phyloP scores from a whole-genome alignment of 2,888 invertebrate species.

The Zygaena filipendulae region DNA sequence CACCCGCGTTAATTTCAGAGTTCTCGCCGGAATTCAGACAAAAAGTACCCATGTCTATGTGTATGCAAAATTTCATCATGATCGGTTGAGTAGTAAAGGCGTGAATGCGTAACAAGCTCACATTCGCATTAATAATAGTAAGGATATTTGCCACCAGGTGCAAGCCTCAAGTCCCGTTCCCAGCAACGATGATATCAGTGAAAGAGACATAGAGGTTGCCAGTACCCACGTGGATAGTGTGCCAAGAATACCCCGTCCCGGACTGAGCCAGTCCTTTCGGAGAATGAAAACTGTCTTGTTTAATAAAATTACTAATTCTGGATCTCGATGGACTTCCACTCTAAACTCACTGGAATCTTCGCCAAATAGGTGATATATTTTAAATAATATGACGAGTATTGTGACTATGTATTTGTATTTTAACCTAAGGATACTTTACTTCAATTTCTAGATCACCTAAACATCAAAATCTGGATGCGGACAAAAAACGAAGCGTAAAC shows the following conservation, averaged over 20 bases:
- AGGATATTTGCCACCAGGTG: too few species aligned
- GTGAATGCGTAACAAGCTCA: too few species aligned
- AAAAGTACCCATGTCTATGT: too few species aligned
- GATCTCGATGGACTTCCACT: constrained; percentile 21
- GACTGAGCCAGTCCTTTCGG: constrained; percentile 33
- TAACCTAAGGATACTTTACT: too few species aligned
- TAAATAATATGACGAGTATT: background rate
- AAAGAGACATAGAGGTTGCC: constrained; percentile 18
- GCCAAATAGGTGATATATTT: constrained; percentile 27
- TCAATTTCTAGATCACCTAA: constrained; percentile 25
- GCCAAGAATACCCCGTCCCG: constrained; percentile 35
- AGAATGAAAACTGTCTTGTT: constrained; percentile 36
- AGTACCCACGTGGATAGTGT: constrained; percentile 16
- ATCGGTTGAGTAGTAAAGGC: too few species aligned
- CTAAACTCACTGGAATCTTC: constrained; percentile 28
- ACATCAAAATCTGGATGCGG: constrained; percentile 22
- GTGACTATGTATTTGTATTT: background rate
- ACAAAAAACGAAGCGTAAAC: constrained; percentile 42
- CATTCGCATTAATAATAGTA: too few species aligned
- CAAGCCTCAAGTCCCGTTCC: too few species aligned
- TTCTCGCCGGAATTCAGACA: too few species aligned
- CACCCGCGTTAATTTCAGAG: too few species aligned
- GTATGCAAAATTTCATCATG: too few species aligned
- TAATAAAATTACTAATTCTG: constrained; percentile 20
- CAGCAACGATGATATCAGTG: constrained; percentile 12